phyloP scores from a whole-genome alignment of 64 coral and sea anemone genomes.

The Dendronephthya gigantea region DNA sequence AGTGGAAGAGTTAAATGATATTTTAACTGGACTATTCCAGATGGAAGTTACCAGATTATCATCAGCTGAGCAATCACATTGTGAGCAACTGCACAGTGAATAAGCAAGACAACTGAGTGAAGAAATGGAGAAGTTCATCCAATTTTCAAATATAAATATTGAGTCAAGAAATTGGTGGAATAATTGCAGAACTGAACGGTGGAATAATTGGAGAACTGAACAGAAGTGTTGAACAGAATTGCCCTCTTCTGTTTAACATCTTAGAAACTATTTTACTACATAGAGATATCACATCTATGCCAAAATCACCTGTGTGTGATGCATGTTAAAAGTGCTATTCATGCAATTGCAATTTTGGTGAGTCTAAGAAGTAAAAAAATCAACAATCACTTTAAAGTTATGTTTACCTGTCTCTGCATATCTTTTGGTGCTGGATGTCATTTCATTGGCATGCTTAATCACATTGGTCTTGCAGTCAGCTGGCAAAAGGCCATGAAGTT shows the following conservation, averaged over 20 bases:
- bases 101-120: background rate
- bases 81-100: background rate
- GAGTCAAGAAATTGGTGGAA: background rate
- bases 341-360: background rate
- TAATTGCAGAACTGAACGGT: background rate
- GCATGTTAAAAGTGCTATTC: background rate
- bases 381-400: background rate
- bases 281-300: background rate
- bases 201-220: background rate
- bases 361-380: background rate
- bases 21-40: background rate
- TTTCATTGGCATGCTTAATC: background rate
- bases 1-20: background rate
- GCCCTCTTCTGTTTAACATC: background rate
- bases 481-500: slow-evolving; percentile 20
- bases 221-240: background rate
- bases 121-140: background rate
- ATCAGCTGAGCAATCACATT: background rate
- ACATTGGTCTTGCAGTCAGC: background rate
- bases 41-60: background rate
- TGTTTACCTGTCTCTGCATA: slow-evolving; percentile 1
- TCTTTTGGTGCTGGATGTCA: background rate
- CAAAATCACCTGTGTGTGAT: background rate
- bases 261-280: background rate
- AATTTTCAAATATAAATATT: background rate